Percentiles rank a stretch among this genome's conserved stretches.
Evolutionary conservation across 2,113 vertebrate species (phyloP).

Genomic region (Andinoacara biseriatus): DNA sequence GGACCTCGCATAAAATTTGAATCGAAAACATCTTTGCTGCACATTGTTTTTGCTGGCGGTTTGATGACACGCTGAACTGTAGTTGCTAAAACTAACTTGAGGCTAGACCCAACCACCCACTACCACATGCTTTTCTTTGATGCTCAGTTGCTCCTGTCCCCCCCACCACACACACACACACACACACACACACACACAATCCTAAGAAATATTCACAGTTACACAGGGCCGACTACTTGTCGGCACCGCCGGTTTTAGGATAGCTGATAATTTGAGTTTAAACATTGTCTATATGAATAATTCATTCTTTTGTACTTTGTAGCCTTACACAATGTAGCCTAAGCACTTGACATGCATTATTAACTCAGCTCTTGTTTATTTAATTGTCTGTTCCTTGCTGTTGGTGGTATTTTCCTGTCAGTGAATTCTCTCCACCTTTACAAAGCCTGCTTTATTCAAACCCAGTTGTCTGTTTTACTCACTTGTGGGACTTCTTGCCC

Average conservation of each 20-base stretch:
- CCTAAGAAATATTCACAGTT: not conserved
- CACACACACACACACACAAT: not conserved
- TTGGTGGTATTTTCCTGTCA: not conserved
- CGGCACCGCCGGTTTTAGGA: not conserved
- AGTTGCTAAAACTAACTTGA: not conserved
- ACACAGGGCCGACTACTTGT: not conserved
- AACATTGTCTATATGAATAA: not conserved
- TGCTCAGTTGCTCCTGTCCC: not conserved
- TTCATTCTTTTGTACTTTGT: conserved; percentile 13
- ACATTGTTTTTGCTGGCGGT: not conserved
- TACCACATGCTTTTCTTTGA: not conserved
- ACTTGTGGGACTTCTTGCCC: conserved; percentile 99
- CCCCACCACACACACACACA: not conserved
- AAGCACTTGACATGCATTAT: conserved; percentile 9
- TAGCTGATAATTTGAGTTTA: not conserved
- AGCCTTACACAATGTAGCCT: not conserved
- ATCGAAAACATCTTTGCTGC: not conserved
- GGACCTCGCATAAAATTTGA: not conserved
- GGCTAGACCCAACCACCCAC: not conserved
- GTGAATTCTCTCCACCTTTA: not conserved
- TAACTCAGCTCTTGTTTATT: not conserved
- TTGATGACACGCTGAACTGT: not conserved
- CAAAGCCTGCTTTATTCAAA: not conserved
- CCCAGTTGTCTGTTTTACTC: conserved; percentile 66
- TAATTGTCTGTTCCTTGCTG: conserved; percentile 7